phyloP scores from a whole-genome alignment of 2,888 invertebrate species.

The Sepiola atlantica region DNA sequence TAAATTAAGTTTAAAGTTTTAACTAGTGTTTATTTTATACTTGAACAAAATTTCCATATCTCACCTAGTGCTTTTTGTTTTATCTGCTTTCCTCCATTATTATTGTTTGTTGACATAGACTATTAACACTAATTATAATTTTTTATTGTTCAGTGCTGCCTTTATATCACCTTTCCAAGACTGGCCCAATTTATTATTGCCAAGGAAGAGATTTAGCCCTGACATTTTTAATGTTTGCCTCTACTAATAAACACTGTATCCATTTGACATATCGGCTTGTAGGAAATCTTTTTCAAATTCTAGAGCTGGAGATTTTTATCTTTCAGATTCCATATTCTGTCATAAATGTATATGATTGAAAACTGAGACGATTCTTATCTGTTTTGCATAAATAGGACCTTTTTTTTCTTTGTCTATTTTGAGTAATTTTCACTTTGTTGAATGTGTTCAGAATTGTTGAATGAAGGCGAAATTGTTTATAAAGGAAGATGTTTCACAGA shows the following conservation, averaged over 20 bases:
- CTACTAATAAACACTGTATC: neutral
- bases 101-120: neutral
- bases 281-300: neutral
- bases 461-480: neutral
- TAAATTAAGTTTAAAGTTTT: neutral
- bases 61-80: neutral
- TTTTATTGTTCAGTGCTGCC: neutral
- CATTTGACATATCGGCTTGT: conserved; percentile 32
- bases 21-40: neutral
- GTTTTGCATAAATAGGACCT: neutral
- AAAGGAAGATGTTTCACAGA: neutral
- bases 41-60: neutral
- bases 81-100: neutral
- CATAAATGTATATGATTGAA: neutral
- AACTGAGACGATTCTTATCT: neutral
- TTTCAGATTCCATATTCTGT: neutral
- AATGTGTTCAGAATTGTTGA: conserved; percentile 32
- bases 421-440: neutral
- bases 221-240: neutral
- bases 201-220: neutral
- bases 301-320: neutral
- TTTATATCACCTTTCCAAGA: neutral
- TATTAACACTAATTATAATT: neutral
- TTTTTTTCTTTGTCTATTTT: conserved; percentile 16
- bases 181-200: neutral